Evolutionary conservation across 2,888 invertebrate genomes (phyloP).

Genomic region (Reticulitermes lucifugus): DNA sequence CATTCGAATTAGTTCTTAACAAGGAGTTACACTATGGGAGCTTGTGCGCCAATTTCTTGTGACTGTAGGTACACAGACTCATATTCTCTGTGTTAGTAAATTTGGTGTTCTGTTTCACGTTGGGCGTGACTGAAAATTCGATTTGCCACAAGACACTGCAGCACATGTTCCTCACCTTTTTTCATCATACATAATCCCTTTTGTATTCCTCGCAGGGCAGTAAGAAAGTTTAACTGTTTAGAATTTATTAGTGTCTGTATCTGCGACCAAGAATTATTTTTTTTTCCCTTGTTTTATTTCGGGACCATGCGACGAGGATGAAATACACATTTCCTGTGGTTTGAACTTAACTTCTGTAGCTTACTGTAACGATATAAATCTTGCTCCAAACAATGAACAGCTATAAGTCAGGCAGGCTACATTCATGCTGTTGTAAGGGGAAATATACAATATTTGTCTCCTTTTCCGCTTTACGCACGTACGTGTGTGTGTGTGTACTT

Average conservation of each 20-base stretch:
- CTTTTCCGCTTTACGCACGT: not conserved
- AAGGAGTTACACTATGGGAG: no score
- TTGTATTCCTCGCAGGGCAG: not conserved
- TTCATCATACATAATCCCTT: no score
- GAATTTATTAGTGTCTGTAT: not conserved
- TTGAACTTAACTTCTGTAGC: not conserved
- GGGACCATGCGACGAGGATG: not conserved
- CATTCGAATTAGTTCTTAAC: no score
- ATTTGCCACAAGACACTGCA: no score
- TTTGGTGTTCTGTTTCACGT: no score
- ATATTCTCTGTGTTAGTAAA: no score
- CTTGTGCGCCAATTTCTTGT: no score
- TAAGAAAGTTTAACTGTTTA: not conserved
- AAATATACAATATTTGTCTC: not conserved
- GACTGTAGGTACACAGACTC: no score
- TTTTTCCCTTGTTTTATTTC: not conserved
- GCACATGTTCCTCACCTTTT: no score
- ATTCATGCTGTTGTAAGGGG: not conserved
- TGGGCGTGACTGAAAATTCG: no score
- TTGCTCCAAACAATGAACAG: not conserved
- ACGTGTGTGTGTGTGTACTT: not conserved
- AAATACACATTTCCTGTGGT: not conserved
- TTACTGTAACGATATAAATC: not conserved
- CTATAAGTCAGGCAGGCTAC: not conserved
- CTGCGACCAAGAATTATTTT: not conserved